phyloP scores from a whole-genome alignment of 53 echinoderm and acorn worm genomes.

The Crossaster papposus region DNA sequence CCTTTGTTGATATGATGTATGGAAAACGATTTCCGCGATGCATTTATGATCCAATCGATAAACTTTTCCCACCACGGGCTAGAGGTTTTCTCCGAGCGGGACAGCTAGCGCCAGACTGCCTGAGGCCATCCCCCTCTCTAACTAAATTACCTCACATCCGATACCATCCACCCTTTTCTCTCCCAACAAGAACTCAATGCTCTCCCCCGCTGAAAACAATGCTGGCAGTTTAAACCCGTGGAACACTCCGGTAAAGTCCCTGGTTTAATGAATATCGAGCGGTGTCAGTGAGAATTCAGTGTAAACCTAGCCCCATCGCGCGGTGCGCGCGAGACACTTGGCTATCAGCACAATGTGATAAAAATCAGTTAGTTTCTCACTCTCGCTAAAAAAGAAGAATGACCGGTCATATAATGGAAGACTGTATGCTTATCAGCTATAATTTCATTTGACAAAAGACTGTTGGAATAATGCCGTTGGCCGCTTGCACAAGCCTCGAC shows the following conservation, averaged over 20 bases:
- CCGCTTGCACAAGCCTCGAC: constrained; percentile 7
- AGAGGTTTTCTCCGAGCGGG: background rate
- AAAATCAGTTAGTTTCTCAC: constrained; percentile 5
- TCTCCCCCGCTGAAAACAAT: constrained; percentile 46
- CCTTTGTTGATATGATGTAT: constrained; percentile 59
- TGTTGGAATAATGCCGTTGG: background rate
- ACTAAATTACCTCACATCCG: constrained; percentile 61
- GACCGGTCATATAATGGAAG: background rate
- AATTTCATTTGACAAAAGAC: background rate
- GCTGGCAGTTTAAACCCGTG: constrained; percentile 45
- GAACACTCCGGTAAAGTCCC: background rate
- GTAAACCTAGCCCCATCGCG: constrained; percentile 39
- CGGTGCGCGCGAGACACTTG: constrained; percentile 27
- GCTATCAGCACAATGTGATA: constrained; percentile 28
- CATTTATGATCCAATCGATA: constrained; percentile 62
- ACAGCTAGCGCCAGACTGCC: constrained; percentile 53
- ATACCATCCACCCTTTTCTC: constrained; percentile 58
- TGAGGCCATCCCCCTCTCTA: constrained; percentile 48
- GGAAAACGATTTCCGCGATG: constrained; percentile 59
- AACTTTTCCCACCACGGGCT: constrained; percentile 31
- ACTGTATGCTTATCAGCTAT: constrained; percentile 26
- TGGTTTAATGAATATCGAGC: constrained; percentile 58
- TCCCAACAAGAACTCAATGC: constrained; percentile 42
- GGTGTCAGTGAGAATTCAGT: constrained; percentile 51
- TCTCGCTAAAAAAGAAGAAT: constrained; percentile 2